phyloP scores from a whole-genome alignment of 2,888 invertebrate species.

The Watsonalla cultraria region DNA sequence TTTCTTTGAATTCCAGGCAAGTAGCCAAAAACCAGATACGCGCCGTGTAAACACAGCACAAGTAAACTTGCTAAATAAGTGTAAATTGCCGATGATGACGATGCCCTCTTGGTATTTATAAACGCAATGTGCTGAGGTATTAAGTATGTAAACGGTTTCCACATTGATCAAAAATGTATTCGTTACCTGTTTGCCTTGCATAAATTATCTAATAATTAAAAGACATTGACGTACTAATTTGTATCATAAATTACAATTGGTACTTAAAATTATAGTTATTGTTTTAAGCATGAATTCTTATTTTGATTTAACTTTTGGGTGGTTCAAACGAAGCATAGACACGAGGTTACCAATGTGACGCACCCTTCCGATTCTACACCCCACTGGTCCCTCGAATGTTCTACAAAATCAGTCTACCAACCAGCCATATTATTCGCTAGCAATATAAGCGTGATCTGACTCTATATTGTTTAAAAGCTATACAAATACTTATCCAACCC shows the following conservation, averaged over 20 bases:
- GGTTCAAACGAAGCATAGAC: slow-evolving; percentile 29
- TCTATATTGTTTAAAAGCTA: background rate
- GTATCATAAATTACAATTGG: too few relatives aligned
- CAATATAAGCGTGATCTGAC: background rate
- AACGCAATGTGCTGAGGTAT: background rate
- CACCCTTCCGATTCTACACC: slow-evolving; percentile 44
- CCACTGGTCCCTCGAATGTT: slow-evolving; percentile 28
- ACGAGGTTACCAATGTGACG: slow-evolving; percentile 37
- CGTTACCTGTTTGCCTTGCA: background rate
- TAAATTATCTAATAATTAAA: too few relatives aligned
- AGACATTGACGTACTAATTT: too few relatives aligned
- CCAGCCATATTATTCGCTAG: background rate
- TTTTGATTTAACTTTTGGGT: background rate
- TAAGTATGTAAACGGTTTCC: too few relatives aligned
- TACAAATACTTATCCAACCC: background rate
- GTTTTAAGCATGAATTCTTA: too few relatives aligned
- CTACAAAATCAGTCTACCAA: slow-evolving; percentile 25
- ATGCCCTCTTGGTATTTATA: background rate
- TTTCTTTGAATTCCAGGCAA: slow-evolving; percentile 1
- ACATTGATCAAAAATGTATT: background rate
- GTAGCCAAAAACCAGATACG: background rate
- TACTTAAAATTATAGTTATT: too few relatives aligned
- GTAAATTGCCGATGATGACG: background rate
- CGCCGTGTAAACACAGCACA: background rate
- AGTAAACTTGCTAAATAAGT: background rate